Conservation (phyloP, 2,888 invertebrate genomes). For the Cataglyphis cursor region DNA sequence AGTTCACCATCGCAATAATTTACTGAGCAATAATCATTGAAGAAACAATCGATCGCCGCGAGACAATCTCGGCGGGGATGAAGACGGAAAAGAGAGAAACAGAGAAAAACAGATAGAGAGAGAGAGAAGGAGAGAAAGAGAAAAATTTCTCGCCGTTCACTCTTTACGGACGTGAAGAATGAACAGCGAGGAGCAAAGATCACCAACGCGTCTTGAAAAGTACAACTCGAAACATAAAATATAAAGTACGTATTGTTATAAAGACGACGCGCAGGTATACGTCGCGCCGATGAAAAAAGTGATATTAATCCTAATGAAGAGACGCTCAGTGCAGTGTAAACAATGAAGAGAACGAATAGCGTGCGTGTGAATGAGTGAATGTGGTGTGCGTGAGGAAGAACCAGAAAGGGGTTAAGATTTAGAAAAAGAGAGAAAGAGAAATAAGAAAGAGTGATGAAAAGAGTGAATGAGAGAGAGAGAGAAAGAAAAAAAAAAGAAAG, state of each 20-base stretch:
- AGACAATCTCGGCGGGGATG: neutral
- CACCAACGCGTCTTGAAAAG: constrained; percentile 80
- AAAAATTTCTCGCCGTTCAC: constrained; percentile 41
- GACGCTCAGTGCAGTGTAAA: constrained; percentile 77
- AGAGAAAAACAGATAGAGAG: constrained; percentile 17
- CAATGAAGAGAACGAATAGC: constrained; percentile 64
- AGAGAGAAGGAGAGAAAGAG: constrained; percentile 19
- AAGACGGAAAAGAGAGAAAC: neutral
- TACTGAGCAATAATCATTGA: constrained; percentile 56
- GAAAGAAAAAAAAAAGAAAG: neutral
- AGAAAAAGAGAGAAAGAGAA: constrained; percentile 23
- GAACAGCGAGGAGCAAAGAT: constrained; percentile 50
- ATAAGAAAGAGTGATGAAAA: constrained; percentile 13
- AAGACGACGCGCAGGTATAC: constrained; percentile 76
- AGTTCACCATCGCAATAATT: constrained; percentile 50
- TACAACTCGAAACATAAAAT: constrained; percentile 84
- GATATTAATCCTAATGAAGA: constrained; percentile 86
- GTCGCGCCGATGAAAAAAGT: constrained; percentile 81
- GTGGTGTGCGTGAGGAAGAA: constrained; percentile 29
- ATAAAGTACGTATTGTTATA: constrained; percentile 82
- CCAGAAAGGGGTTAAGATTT: constrained; percentile 7
- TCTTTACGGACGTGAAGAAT: constrained; percentile 28
- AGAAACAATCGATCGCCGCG: constrained; percentile 20
- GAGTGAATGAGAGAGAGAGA: constrained; percentile 34
- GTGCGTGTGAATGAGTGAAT: constrained; percentile 54